Evolutionary conservation across 2,888 invertebrate genomes (phyloP).

Genomic region (Hydraecia micacea): DNA sequence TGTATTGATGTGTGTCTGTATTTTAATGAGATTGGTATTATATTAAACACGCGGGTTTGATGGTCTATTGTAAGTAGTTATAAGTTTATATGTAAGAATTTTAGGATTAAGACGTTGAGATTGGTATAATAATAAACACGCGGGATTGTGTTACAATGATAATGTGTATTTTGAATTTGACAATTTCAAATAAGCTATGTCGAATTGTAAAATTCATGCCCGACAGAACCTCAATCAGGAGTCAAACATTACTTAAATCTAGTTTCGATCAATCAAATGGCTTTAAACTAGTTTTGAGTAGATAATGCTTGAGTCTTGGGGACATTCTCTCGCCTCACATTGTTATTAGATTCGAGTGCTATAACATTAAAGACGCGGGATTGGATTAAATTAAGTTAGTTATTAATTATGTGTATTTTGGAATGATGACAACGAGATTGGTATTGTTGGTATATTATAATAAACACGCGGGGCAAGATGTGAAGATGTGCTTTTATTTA

Average conservation of each 20-base stretch:
- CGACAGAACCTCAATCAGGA: too few relatives aligned
- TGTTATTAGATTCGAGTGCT: neutral
- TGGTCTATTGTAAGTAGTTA: neutral
- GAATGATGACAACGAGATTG: constrained; percentile 5
- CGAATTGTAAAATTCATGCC: neutral
- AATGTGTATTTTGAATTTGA: neutral
- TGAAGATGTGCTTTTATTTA: neutral
- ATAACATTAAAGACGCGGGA: constrained; percentile 2
- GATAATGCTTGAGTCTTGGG: neutral
- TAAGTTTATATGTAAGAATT: constrained; percentile 3
- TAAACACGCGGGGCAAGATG: constrained; percentile 29
- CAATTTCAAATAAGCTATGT: neutral
- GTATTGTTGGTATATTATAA: neutral
- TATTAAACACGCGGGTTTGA: constrained; percentile 8
- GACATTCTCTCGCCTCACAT: neutral
- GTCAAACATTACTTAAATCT: neutral
- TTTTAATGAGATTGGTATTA: neutral
- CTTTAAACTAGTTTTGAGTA: neutral
- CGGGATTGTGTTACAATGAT: neutral
- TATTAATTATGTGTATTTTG: neutral
- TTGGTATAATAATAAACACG: neutral
- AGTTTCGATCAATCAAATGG: neutral
- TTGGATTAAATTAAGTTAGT: neutral
- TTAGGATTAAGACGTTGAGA: neutral
- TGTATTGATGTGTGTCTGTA: neutral